A percentile compares a stretch with the other conserved stretches of the same genome.
Evolutionary conservation across 53 echinoderm and acorn worm genomes (phyloP).

Genomic region (Zoroaster sp.): DNA sequence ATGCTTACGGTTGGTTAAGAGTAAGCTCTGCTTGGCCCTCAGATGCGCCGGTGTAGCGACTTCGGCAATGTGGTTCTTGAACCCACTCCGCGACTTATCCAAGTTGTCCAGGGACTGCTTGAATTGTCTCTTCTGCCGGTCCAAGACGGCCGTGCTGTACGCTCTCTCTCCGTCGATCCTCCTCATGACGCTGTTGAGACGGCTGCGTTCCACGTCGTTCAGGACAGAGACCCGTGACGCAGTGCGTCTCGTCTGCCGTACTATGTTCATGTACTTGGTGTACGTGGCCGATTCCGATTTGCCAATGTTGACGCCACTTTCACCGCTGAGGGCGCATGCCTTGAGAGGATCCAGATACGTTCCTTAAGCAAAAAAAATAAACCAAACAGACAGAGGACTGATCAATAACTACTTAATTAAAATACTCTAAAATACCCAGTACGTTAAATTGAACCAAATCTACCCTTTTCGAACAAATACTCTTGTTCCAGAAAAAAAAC

Average conservation of each 20-base stretch:
- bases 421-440: no score
- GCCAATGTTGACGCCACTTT: constrained; percentile 72
- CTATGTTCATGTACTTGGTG: constrained; percentile 74
- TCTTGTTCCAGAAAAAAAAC: no score
- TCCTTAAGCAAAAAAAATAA: constrained; percentile 50
- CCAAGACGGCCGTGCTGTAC: constrained; percentile 75
- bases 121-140: constrained; percentile 78
- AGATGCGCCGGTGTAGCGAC: constrained; percentile 30
- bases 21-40: constrained; percentile 43
- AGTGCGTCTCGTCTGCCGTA: constrained; percentile 83
- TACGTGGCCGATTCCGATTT: constrained; percentile 86
- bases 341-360: constrained; percentile 91
- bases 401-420: no score
- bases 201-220: constrained; percentile 88
- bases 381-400: no score
- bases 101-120: constrained; percentile 67
- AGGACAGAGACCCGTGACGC: constrained; percentile 82
- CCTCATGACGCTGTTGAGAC: constrained; percentile 73
- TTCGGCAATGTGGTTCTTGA: neutral
- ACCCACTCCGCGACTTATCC: constrained; percentile 58
- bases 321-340: constrained; percentile 90
- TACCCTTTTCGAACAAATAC: no score
- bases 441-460: no score
- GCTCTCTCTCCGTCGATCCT: constrained; percentile 78
- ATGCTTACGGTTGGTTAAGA: neutral